Evolutionary conservation across 2,888 invertebrate species (phyloP).

Genomic region (Mythimna albipuncta): DNA sequence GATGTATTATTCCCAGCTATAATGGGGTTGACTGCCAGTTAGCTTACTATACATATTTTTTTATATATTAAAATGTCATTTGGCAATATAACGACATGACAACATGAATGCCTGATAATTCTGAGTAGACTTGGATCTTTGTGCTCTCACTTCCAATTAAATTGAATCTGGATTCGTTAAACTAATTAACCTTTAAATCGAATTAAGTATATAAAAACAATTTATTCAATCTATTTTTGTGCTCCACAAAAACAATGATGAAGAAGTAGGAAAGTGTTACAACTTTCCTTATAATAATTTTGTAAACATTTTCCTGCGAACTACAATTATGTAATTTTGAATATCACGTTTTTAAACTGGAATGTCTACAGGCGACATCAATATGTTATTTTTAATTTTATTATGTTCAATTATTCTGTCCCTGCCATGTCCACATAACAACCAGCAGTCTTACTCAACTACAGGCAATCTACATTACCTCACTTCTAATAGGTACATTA

Average conservation of each 20-base stretch:
- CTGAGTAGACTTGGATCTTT: background rate
- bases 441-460: slow-evolving; percentile 23
- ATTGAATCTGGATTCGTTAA: background rate
- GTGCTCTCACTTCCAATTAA: slow-evolving; percentile 2
- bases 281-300: background rate
- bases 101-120: slow-evolving; percentile 1
- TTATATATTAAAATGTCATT: background rate
- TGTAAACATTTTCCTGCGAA: slow-evolving; percentile 9
- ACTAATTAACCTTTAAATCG: slow-evolving; percentile 9
- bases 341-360: background rate
- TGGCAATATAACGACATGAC: slow-evolving; percentile 8
- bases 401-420: background rate
- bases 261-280: background rate
- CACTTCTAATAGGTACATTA: slow-evolving; percentile 23
- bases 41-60: slow-evolving; percentile 23
- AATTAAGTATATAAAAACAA: background rate
- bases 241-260: background rate
- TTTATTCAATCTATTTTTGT: background rate
- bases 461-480: slow-evolving; percentile 24
- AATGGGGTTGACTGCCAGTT: background rate
- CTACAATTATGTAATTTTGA: background rate
- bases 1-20: background rate
- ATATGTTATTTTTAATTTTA: background rate
- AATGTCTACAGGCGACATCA: background rate
- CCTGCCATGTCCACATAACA: slow-evolving; percentile 6